A percentile compares a stretch with the other conserved stretches of the same genome.
phyloP scores from a whole-genome alignment of 2,797 vertebrate genomes.

The Emydoidea blandingii region DNA sequence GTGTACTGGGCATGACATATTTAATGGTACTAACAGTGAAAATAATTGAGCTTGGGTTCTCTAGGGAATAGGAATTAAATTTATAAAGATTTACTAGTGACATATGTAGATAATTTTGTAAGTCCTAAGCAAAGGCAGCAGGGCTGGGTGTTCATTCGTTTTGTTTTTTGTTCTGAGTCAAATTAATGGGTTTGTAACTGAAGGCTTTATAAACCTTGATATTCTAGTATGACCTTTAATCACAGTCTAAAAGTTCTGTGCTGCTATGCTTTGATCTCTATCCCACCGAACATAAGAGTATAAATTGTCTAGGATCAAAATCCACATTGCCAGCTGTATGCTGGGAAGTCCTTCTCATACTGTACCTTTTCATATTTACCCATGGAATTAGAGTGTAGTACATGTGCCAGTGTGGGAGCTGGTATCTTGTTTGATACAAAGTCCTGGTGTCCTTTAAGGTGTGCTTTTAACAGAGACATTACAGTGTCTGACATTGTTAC shows the following conservation, averaged over 20 bases:
- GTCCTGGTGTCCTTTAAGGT: background rate
- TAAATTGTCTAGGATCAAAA: background rate
- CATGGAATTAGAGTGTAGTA: background rate
- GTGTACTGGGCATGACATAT: constrained; percentile 43
- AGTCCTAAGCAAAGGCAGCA: background rate
- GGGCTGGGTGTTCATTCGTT: no score
- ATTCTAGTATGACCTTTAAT: constrained; percentile 11
- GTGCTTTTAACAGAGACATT: background rate
- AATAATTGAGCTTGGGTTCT: constrained; percentile 23
- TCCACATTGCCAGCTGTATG: background rate
- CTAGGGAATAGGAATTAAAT: constrained; percentile 37
- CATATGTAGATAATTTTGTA: background rate
- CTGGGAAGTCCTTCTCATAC: background rate
- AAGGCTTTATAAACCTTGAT: constrained; percentile 21
- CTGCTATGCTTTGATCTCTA: background rate
- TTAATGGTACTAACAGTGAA: constrained; percentile 34
- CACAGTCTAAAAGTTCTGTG: background rate
- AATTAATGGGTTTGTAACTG: background rate
- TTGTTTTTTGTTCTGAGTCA: background rate
- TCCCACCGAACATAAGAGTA: background rate
- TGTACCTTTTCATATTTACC: background rate
- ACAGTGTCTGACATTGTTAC: background rate
- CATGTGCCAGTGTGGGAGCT: background rate
- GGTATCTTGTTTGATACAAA: background rate
- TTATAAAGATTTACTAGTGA: constrained; percentile 29